These are phyloP conservation scores for Thinocorus orbignyianus DNA, from an alignment of 2,113 vertebrate species.

Conservation along the genomic window DNA sequence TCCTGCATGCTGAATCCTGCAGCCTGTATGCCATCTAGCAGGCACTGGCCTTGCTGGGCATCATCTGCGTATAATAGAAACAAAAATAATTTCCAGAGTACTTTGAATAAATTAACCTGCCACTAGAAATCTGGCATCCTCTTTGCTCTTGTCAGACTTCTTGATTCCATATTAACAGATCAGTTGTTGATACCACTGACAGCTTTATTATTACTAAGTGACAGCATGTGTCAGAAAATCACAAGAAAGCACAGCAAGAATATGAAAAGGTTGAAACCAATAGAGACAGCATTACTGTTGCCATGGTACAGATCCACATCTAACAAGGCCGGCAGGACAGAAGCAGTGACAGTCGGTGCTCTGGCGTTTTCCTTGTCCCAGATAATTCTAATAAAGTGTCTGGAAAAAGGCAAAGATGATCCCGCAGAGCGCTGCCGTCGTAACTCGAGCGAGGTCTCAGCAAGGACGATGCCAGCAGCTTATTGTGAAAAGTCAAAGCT, in stretches of 20 bases:
- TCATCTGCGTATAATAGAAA: not conserved
- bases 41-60: not conserved
- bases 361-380: not conserved
- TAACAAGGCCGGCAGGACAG: not conserved
- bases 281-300: not conserved
- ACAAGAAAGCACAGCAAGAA: not conserved
- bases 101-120: constrained; percentile 4
- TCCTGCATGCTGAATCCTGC: not conserved
- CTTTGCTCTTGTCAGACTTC: constrained; percentile 8
- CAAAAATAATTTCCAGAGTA: not conserved
- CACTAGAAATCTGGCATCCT: not conserved
- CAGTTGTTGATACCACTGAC: not conserved
- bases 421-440: accelerated
- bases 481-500: not conserved
- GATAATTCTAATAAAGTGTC: not conserved
- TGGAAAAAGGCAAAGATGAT: not conserved
- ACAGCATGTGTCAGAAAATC: constrained; percentile 30
- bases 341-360: not conserved
- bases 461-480: accelerated
- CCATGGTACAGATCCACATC: not conserved
- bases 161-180: not conserved
- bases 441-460: not conserved
- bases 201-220: constrained; percentile 27
- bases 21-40: not conserved
- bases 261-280: constrained; percentile 17